Evolutionary conservation across 2,888 invertebrate species (phyloP), one percentile per base, ranked within the genome.

Genomic region (Drosophila atripex): DNA sequence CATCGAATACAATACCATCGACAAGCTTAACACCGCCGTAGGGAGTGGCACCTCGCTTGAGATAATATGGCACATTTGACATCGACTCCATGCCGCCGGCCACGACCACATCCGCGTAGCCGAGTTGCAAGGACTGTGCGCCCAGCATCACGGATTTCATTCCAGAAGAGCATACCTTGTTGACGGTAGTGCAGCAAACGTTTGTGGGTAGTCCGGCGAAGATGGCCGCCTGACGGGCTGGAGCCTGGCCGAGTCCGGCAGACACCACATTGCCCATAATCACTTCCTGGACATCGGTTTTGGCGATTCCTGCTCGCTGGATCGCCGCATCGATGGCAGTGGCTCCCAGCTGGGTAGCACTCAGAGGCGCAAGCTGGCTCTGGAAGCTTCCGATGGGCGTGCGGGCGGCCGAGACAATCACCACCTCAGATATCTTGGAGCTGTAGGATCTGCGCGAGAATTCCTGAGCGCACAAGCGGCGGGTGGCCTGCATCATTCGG

Each of bases 51-150:
- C 98, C 99, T 80, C 99, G 93, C 82, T 94, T 95, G 91, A 99
- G 91, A 91, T 99, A 99, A 92, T 94, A 99, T 1, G 99, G 99
- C 2, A 98, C 98, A 93, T 99, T 99, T 1, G 98, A 98, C 99
- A 99, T 99, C 57, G 98, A 98, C 93, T 99, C 99, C 99, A 99
- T 99, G 57, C 99, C 99, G 70, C 99, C 99, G 61, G 99, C 99
- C 60, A 99, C 93, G 86, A 97, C 95, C 21, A 98, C 94, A 70
- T 97, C 88, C 1, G 90, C 80, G 78, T 96, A 95, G 0, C 98
- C 98, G 71, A 96, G 95, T 93, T 97, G 97, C 12, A 99, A 92
- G 39, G 95, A 95, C 92, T 99, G 99, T 7, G 98, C 93, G 12
- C 97, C 99, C 69, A 99, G 91, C 96, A 98, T 98, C 5, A 99